A percentile compares a stretch with the other conserved stretches of the same genome.
These are phyloP conservation scores for Elgaria multicarinata DNA, from an alignment of 2,113 vertebrate species.

Conservation along the genomic window DNA sequence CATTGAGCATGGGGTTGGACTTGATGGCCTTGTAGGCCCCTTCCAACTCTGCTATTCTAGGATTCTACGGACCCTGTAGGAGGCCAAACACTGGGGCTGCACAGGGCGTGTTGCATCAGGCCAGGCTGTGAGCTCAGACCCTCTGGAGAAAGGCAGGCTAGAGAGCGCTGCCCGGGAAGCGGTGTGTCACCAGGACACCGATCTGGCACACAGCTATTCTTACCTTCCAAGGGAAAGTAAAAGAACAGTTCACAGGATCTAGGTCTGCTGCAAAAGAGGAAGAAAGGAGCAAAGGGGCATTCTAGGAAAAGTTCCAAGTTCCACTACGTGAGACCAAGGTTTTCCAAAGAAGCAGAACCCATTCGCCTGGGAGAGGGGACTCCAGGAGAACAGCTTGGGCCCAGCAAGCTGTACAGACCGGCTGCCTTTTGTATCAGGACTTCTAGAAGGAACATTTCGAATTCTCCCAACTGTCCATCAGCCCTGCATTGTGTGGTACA, in stretches of 20 bases:
- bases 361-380: background rate
- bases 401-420: background rate
- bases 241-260: background rate
- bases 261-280: too few species aligned
- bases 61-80: background rate
- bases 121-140: background rate
- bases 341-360: background rate
- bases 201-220: background rate
- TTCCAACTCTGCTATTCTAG: too few species aligned
- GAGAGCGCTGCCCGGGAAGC: background rate
- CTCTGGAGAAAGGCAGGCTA: background rate
- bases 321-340: background rate
- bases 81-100: background rate
- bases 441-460: background rate
- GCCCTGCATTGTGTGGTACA: background rate
- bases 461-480: background rate
- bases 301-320: background rate
- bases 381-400: background rate
- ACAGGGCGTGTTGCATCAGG: rapidly evolving
- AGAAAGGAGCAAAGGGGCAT: background rate
- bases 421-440: background rate
- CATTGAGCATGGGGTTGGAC: too few species aligned
- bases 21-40: too few species aligned
- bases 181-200: background rate
- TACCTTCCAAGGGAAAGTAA: background rate